Evolutionary conservation across 35 echinoderm and acorn worm species (phyloP), one percentile per base, ranked within the genome.

Genomic region (Lytechinus variegatus): DNA sequence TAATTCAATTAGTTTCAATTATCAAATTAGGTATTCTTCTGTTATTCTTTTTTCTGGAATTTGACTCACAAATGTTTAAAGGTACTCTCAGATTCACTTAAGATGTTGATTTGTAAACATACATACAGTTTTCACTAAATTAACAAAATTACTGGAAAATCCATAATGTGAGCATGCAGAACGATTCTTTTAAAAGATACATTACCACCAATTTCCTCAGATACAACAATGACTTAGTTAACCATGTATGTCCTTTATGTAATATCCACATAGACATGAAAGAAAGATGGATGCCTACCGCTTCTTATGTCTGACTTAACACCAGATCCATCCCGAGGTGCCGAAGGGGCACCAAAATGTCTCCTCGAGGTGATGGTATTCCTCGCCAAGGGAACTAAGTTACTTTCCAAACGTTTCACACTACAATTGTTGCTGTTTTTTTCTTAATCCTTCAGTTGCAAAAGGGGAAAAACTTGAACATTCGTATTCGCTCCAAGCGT

Each of bases 401-500:
- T 90, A 13, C 52, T 90, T 90, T 90, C 29, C 88, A 90, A 90
- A 14, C 10, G 33, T 29, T 79, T 79, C 66, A 24, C 66, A 19
- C 66, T n/a, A 79, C n/a, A 79, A 79, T 24, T 79, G 66, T 79
- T 79, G 66, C 66, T 79, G 66, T 79, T 79, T 79, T 44, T 24
- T 79, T 79, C 66, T 79, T 79, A 24, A 79, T 79, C 21, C 66
- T 79, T 79, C 66, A 79, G 66, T 79, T 79, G n/a, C 66, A 79
- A 79, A 79, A 79, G 66, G 66, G 66, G 66, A 79, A 79, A 24
- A 79, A 79, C 16, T 24, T 24, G 7, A 12, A 24, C 66, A 79
- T 79, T 79, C 66, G 66, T 79, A 79, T 79, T 93, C 92, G 27
- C 92, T 93, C 92, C 92, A 93, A 93, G 92, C 27, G 54, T 54